phyloP scores from a whole-genome alignment of 2,797 vertebrate genomes.

The Tarsius wallacei region DNA sequence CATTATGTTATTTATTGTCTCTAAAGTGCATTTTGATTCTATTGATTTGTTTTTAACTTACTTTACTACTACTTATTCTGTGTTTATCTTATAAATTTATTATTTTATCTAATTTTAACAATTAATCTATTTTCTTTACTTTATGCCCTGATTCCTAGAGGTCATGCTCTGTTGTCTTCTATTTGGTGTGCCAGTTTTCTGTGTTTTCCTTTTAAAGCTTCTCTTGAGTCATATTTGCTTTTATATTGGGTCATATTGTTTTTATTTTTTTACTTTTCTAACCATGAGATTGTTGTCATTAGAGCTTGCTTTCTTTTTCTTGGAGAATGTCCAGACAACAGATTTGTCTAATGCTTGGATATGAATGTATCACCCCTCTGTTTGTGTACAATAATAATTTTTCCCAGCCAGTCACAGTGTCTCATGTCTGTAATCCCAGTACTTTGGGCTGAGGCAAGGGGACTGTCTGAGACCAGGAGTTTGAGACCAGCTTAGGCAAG shows the following conservation, averaged over 20 bases:
- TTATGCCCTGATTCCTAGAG: background rate
- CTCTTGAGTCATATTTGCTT: background rate
- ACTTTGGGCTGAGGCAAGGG: no score
- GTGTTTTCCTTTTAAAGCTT: background rate
- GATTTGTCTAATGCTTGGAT: background rate
- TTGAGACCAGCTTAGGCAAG: no score
- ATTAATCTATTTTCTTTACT: background rate
- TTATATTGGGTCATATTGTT: background rate
- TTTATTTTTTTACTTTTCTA: background rate
- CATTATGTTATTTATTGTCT: slow-evolving; percentile 6
- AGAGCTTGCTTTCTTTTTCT: background rate
- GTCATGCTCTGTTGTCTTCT: background rate
- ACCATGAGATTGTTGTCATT: background rate
- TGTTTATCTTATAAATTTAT: background rate
- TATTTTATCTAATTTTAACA: background rate
- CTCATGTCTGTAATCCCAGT: no score
- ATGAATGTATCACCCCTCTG: background rate
- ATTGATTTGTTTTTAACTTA: background rate
- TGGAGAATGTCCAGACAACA: background rate
- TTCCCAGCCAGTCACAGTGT: no score
- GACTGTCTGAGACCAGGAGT: no score
- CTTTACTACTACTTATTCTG: background rate
- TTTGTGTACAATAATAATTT: background rate
- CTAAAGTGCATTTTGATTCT: background rate
- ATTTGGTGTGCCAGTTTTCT: background rate